These are phyloP conservation scores for Psittacula cyanocephala DNA, from an alignment of 2,113 vertebrate genomes.

Conservation along the genomic window DNA sequence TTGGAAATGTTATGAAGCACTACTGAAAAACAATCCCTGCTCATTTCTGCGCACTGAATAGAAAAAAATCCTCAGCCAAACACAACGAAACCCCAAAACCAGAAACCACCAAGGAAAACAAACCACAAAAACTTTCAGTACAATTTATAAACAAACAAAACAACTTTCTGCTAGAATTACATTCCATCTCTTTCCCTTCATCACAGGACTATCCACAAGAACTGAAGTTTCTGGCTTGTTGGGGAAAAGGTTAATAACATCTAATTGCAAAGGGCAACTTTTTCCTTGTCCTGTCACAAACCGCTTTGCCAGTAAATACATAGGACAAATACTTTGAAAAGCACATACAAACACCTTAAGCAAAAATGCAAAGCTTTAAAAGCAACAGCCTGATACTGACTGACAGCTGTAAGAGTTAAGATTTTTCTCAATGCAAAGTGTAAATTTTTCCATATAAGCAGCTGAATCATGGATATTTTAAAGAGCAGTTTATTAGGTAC, in stretches of 20 bases:
- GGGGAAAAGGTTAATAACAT: neutral
- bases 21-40: neutral
- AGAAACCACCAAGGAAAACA: neutral
- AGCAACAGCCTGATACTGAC: neutral
- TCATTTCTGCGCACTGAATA: neutral
- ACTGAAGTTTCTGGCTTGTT: neutral
- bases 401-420: neutral
- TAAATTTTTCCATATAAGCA: conserved; percentile 14
- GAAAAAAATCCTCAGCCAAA: neutral
- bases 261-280: neutral
- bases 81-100: neutral
- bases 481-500: conserved; percentile 32
- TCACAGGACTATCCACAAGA: neutral
- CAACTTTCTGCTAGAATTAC: neutral
- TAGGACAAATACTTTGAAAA: neutral
- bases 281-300: neutral
- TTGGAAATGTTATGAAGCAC: neutral
- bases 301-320: neutral
- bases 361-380: neutral
- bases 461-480: conserved; percentile 7
- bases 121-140: neutral
- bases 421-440: neutral
- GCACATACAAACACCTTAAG: neutral
- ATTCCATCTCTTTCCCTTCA: neutral
- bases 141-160: neutral